phyloP scores from a whole-genome alignment of 2,888 invertebrate genomes.

The Scaptomyza parva region DNA sequence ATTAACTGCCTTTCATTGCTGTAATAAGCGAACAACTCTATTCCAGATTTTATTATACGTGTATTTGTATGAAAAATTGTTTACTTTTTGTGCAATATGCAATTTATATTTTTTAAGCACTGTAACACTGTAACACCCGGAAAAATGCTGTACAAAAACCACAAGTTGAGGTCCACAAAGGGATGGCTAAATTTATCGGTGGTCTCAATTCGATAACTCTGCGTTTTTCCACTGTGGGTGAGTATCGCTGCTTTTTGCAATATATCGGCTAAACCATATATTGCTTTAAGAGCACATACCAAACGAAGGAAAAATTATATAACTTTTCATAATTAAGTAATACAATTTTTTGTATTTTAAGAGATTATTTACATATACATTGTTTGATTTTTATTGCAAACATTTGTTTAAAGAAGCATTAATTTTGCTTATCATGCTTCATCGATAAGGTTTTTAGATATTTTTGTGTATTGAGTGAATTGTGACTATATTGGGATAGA shows the following conservation, averaged over 20 bases:
- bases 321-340: constrained; percentile 2
- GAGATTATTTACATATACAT: neutral
- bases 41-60: constrained; percentile 29
- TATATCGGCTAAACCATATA: neutral
- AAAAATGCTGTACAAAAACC: constrained; percentile 74
- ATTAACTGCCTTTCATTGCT: constrained; percentile 70
- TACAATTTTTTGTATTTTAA: neutral
- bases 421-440: neutral
- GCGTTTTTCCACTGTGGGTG: constrained; percentile 4
- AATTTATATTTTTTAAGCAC: constrained; percentile 69
- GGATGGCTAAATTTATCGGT: constrained; percentile 55
- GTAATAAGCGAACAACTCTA: constrained; percentile 21
- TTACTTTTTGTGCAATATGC: constrained; percentile 58
- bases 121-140: constrained; percentile 72
- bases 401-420: neutral
- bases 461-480: constrained; percentile 1
- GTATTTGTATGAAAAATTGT: constrained; percentile 35
- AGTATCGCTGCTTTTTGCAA: constrained; percentile 2
- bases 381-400: neutral
- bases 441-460: constrained; percentile 10
- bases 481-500: neutral
- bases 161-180: constrained; percentile 62
- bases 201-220: constrained; percentile 4
- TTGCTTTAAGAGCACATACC: neutral
- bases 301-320: constrained; percentile 5